Base-by-base conservation (phyloP, 1,140 invertebrate genomes). In the Idris sp. region DNA sequence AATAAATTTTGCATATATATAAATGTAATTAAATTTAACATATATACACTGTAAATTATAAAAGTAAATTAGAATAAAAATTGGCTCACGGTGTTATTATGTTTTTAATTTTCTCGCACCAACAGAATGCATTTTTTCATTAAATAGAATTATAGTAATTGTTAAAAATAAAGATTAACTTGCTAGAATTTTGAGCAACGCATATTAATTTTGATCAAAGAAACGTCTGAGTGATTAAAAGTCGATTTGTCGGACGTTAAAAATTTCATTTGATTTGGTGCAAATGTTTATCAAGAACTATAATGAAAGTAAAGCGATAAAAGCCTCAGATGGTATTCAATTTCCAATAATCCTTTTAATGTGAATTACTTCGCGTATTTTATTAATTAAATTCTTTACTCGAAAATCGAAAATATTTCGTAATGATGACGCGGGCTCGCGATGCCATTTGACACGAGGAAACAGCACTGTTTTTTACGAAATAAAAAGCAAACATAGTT, bases 361-460 rank as follows among this genome's bases (percentile, higher is more conserved):
- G 46, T 26, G 58, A 65, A 75, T 69, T 43, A 53, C 59, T 64
- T 33, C 64, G 68, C 73, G 73, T 75, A 75, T 75, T 68, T 69
- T 65, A 69, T 75, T 75, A 75, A 75, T 69, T 75, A 69, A 69
- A 75, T 75, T 75, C 73, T 69, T 68, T 40, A 26, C 72, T 51
- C 43, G 49, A 74, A 69, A 69, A 75, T 69, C 58, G 65, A 64
- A 64, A 75, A 75, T 69, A 69, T 75, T 69, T 54, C 73, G 53
- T 58, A 58, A 74, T 69, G 64, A 64, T 74, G 54, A 62, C 31
- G 30, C 10, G 40, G 14, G 28, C n/a, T 25, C 18, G 16, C 36
- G 48, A 22, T 49, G 8, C 28, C 35, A 30, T 65, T 33, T 7
- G 38, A 0, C n/a, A 5, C 28, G 49, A 41, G 58, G 13, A 58